These are phyloP conservation scores for Neofelis nebulosa DNA, from an alignment of 2,113 vertebrate species.

Conservation along the genomic window DNA sequence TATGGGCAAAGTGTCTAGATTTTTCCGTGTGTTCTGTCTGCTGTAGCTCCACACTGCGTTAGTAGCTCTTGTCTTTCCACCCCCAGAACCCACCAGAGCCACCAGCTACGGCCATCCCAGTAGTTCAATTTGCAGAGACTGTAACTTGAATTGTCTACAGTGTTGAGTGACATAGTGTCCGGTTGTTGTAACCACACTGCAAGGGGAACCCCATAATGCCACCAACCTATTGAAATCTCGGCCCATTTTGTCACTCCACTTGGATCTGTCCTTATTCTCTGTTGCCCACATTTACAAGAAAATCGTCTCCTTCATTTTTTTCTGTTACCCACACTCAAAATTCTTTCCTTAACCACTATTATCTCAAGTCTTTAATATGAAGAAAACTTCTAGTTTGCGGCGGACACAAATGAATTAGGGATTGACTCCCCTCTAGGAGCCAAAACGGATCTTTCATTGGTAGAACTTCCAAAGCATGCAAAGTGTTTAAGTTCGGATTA, in stretches of 20 bases:
- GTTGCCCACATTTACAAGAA: neutral
- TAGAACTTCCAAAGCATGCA: neutral
- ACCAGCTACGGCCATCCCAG: neutral
- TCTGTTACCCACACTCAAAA: neutral
- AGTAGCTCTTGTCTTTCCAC: neutral
- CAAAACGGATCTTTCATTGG: neutral
- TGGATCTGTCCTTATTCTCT: neutral
- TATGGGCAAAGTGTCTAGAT: neutral
- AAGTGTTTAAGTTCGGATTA: neutral
- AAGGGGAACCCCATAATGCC: neutral
- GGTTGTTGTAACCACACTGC: too few relatives aligned
- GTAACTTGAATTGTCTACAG: neutral
- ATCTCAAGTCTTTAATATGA: neutral
- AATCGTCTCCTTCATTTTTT: neutral
- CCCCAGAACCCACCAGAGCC: neutral
- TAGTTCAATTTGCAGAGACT: neutral
- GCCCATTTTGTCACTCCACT: neutral
- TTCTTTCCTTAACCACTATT: neutral
- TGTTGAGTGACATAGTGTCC: neutral
- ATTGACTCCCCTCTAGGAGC: neutral
- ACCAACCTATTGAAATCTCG: neutral
- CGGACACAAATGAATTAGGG: neutral
- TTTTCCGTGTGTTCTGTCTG: neutral
- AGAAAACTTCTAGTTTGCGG: neutral
- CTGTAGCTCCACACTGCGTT: neutral